These are phyloP conservation scores for Pollachius pollachius DNA, from an alignment of 2,113 vertebrate species.

Conservation along the genomic window DNA sequence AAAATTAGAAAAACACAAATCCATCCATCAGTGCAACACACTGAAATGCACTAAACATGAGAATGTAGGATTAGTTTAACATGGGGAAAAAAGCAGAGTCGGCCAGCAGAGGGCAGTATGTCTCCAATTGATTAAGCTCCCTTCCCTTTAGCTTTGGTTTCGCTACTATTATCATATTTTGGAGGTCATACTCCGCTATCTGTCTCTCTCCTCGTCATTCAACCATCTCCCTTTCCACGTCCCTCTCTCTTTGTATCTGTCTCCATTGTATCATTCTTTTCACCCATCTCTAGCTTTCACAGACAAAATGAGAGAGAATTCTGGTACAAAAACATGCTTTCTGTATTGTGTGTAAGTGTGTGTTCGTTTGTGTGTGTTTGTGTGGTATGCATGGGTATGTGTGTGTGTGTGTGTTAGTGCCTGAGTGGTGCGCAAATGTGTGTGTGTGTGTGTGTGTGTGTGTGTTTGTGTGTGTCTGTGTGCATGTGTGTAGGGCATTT, in stretches of 20 bases:
- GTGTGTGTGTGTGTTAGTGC: too few species aligned
- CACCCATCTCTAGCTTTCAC: too few species aligned
- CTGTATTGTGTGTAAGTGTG: conserved; percentile 11
- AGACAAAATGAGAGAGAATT: neutral
- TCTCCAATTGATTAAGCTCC: neutral
- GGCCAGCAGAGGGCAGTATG: conserved; percentile 46
- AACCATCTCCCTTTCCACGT: neutral
- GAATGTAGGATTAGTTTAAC: neutral
- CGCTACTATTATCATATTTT: too few species aligned
- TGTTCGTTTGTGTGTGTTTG: too few species aligned
- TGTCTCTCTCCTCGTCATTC: too few species aligned
- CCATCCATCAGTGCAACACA: too few species aligned
- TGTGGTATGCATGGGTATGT: too few species aligned
- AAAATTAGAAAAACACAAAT: too few species aligned
- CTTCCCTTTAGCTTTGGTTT: neutral
- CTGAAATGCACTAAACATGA: neutral
- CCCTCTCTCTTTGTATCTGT: neutral
- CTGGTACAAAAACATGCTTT: neutral
- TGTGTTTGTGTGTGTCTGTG: neutral
- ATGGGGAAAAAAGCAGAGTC: neutral
- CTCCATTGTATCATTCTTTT: too few species aligned
- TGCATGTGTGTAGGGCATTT: conserved; percentile 30
- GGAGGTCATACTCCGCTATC: too few species aligned
- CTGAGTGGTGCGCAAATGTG: too few species aligned
- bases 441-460: too few species aligned